phyloP scores from a whole-genome alignment of 1,140 invertebrate species.

The Dinothrombium tinctorium region DNA sequence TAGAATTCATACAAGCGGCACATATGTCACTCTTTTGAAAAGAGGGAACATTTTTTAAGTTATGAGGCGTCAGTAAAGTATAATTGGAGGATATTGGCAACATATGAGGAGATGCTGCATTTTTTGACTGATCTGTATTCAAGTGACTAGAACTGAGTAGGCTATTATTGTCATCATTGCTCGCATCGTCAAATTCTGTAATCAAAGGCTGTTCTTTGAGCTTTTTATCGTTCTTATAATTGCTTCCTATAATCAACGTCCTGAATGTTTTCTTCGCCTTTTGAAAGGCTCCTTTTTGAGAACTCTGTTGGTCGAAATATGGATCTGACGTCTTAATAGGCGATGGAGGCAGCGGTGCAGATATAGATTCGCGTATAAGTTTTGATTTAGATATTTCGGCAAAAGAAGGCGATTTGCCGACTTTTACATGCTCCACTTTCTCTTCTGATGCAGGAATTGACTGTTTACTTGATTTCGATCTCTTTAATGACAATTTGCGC shows the following conservation, averaged over 20 bases:
- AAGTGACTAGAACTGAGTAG: slow-evolving; percentile 2
- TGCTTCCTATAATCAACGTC: slow-evolving; percentile 17
- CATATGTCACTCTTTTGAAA: slow-evolving; percentile 43
- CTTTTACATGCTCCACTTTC: background rate
- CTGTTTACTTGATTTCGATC: slow-evolving; percentile 9
- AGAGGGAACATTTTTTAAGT: slow-evolving; percentile 15
- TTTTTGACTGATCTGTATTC: slow-evolving; percentile 1
- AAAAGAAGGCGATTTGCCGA: background rate
- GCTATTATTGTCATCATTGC: background rate
- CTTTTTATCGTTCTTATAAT: background rate
- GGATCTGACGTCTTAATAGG: background rate
- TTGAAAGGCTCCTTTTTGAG: slow-evolving; percentile 12
- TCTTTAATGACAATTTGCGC: slow-evolving; percentile 8
- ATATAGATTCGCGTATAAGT: background rate
- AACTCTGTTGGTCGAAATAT: background rate
- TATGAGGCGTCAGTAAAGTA: slow-evolving; percentile 14
- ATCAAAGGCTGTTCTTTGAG: background rate
- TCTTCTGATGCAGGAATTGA: background rate
- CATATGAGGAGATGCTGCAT: slow-evolving; percentile 7
- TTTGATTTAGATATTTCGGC: background rate
- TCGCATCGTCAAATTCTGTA: background rate
- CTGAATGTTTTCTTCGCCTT: slow-evolving; percentile 22
- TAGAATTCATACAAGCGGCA: slow-evolving; percentile 41
- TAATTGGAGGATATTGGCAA: slow-evolving; percentile 7
- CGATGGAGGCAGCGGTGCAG: background rate